Evolutionary conservation across 1,140 invertebrate species (phyloP).

Genomic region (Diorhabda carinulata): DNA sequence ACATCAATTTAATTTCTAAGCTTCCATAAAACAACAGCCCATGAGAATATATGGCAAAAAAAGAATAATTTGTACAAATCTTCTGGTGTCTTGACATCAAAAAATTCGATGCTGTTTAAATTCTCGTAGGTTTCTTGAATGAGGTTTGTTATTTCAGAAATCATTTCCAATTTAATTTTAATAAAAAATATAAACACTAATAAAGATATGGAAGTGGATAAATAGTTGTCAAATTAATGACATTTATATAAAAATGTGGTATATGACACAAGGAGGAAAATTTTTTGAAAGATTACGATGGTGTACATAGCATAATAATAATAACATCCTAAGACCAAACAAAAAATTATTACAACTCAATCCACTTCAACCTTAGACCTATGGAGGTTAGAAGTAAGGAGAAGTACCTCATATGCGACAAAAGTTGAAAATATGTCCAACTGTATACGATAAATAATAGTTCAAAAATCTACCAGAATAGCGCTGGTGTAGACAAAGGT

Average conservation of each 20-base stretch:
- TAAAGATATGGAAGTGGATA: background rate
- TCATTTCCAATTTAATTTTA: constrained; percentile 18
- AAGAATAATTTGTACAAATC: constrained; percentile 41
- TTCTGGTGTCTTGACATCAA: constrained; percentile 35
- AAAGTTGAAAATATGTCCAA: no score
- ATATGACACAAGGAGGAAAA: background rate
- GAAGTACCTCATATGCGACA: no score
- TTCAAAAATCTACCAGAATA: no score
- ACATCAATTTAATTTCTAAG: constrained; percentile 17
- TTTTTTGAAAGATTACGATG: background rate
- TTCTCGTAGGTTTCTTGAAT: constrained; percentile 21
- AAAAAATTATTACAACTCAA: no score
- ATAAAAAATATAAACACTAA: background rate
- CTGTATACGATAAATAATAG: no score
- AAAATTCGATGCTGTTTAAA: constrained; percentile 26
- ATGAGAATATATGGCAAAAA: constrained; percentile 40
- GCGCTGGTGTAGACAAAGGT: no score
- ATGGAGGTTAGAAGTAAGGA: no score
- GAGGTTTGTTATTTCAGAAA: constrained; percentile 28
- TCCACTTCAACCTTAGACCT: no score
- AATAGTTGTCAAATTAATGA: background rate
- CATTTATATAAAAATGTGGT: background rate
- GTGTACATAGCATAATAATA: no score
- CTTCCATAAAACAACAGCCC: constrained; percentile 37
- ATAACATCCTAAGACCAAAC: no score